Base-by-base conservation (phyloP, 1,140 invertebrate species). In the Doryteuthis pealeii region DNA sequence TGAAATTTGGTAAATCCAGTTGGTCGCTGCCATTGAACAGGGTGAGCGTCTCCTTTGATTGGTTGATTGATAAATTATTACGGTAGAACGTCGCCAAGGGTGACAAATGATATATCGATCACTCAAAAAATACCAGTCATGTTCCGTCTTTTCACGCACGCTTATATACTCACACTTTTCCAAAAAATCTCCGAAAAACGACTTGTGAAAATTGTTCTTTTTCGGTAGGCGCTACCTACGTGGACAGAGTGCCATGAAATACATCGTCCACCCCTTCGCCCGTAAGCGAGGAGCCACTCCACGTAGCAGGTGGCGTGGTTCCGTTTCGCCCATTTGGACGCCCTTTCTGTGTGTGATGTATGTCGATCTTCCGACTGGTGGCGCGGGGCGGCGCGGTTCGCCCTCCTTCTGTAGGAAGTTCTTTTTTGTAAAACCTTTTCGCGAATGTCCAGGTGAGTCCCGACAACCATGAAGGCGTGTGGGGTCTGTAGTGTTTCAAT, bases 251-350 rank as follows among this genome's bases (percentile, higher is more conserved):
- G 82, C 78, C 33, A 54, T 71, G 66, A 65, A 85, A 82, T 8
- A 85, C 79, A 1, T 79, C 74, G 6, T 80, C 72, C 14, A 84
- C 45, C 5, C 82, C 82, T 8, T 71, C 68, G 5, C 78, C 74
- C 28, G 94, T 96, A 79, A 96, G 91, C 2, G 95, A 93, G 2
- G 95, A 96, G 76, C n/a, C 95, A 97, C 87, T 97, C 96, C 22
- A 97, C 90, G 84, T 97, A 97, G 75, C 91, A 90, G 3, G 97
- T 94, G 2, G 95, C 95, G 76, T 94, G 93, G 74, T 82, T 65
- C 43, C 79, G 77, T 40, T 79, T 79, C 26, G 94, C 94, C 79
- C 96, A 86, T 78, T 92, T 91, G 83, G 91, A 91, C 35, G 94
- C n/a, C 95, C 83, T 96, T 92, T 2, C 88, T 86, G 79, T 92